Base-by-base conservation (phyloP, 2,888 invertebrate genomes). In the Chrysomela aeneicollis region DNA sequence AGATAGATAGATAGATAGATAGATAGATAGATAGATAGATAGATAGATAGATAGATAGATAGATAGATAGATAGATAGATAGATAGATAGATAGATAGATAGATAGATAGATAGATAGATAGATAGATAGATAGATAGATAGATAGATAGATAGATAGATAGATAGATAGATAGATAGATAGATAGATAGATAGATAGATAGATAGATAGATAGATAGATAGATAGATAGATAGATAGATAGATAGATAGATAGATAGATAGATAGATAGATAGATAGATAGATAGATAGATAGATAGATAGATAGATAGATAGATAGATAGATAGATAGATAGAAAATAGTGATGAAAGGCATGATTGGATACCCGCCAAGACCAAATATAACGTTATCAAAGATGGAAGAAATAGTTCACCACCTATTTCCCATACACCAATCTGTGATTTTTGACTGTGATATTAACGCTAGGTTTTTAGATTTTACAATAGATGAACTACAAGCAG, bases 321-420 rank as follows among this genome's bases (percentile, higher is more conserved):
- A 35, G 35, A 35, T 35, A 35, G 35, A 35, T 35, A 51, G 22
- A n/a, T n/a, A n/a, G n/a, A n/a, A n/a, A n/a, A n/a, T n/a, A n/a
- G n/a, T n/a, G n/a, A n/a, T n/a, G n/a, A n/a, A n/a, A n/a, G n/a
- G n/a, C n/a, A n/a, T n/a, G n/a, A n/a, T n/a, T n/a, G n/a, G n/a
- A n/a, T n/a, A n/a, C n/a, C n/a, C n/a, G n/a, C n/a, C n/a, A n/a
- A n/a, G n/a, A n/a, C n/a, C n/a, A n/a, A n/a, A n/a, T n/a, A n/a
- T n/a, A n/a, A n/a, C n/a, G n/a, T n/a, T n/a, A n/a, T n/a, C n/a
- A n/a, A n/a, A n/a, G n/a, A n/a, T n/a, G n/a, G n/a, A n/a, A n/a
- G n/a, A n/a, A n/a, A n/a, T n/a, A n/a, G n/a, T n/a, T n/a, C n/a
- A n/a, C n/a, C n/a, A n/a, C n/a, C n/a, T n/a, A n/a, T n/a, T n/a